Conservation (phyloP, 1,140 invertebrate genomes). For the Centruroides vittatus region DNA sequence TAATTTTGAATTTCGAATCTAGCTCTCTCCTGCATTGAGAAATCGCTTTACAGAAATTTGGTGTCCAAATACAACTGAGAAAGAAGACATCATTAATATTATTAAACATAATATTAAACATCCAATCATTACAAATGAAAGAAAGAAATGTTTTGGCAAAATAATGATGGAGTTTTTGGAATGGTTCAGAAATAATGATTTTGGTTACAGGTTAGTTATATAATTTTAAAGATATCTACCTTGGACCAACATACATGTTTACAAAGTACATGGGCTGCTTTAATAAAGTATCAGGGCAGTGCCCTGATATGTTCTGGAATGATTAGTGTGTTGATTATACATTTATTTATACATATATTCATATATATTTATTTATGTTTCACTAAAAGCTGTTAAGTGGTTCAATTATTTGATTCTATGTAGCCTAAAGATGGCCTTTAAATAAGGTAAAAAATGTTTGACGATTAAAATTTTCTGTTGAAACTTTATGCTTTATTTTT, state of each 20-base stretch:
- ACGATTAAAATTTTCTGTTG: too few relatives aligned
- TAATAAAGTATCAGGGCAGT: too few relatives aligned
- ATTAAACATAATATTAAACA: constrained; percentile 58
- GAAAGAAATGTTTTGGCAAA: neutral
- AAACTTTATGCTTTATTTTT: too few relatives aligned
- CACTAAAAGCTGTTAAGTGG: too few relatives aligned
- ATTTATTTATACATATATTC: too few relatives aligned
- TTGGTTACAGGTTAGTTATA: constrained; percentile 44
- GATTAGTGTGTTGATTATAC: too few relatives aligned
- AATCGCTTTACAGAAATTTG: constrained; percentile 99
- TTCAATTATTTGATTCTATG: too few relatives aligned
- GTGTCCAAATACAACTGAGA: constrained; percentile 59
- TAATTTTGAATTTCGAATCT: constrained; percentile 2
- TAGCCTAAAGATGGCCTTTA: too few relatives aligned
- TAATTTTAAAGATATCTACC: neutral
- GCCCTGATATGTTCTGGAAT: too few relatives aligned
- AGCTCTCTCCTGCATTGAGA: constrained; percentile 85
- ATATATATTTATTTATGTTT: too few relatives aligned
- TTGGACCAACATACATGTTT: neutral
- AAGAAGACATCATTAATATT: constrained; percentile 56
- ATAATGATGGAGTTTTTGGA: constrained; percentile 62
- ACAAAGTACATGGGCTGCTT: too few relatives aligned
- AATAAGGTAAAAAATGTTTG: too few relatives aligned
- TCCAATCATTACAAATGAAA: neutral
- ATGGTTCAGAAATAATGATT: constrained; percentile 55